These are phyloP conservation scores for Cuniculus paca DNA, from an alignment of 2,797 vertebrate species.

Conservation along the genomic window DNA sequence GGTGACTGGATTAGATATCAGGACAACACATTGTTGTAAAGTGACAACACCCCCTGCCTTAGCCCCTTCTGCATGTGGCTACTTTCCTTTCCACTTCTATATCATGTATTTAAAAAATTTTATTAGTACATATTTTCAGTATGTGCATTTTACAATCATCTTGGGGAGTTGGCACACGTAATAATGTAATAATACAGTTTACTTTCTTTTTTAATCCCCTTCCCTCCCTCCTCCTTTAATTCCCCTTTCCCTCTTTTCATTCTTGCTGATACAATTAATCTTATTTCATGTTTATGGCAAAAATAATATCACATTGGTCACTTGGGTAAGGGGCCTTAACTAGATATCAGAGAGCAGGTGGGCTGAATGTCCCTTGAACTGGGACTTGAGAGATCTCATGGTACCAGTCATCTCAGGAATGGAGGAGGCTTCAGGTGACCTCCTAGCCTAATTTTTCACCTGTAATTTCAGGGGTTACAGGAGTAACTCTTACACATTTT, in stretches of 20 bases:
- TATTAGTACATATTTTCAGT: background rate
- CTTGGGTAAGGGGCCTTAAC: background rate
- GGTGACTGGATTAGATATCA: background rate
- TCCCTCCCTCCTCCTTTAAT: background rate
- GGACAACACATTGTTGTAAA: background rate
- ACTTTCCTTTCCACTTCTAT: background rate
- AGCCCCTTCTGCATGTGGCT: background rate
- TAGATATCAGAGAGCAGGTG: background rate
- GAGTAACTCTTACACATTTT: background rate
- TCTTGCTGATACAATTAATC: background rate
- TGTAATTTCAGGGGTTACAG: background rate
- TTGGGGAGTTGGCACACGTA: background rate
- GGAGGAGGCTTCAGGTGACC: background rate
- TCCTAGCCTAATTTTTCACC: background rate
- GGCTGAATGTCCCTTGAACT: background rate
- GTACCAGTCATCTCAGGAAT: background rate
- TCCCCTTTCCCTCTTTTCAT: background rate
- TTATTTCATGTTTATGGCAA: background rate
- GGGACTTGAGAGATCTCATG: background rate
- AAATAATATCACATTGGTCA: background rate
- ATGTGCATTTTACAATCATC: background rate
- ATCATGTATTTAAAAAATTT: background rate
- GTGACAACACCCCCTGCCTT: background rate
- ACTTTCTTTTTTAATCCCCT: background rate
- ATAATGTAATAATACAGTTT: background rate